Conservation (phyloP, 2,888 invertebrate genomes). For the Venustoraphidia nigricollis region DNA sequence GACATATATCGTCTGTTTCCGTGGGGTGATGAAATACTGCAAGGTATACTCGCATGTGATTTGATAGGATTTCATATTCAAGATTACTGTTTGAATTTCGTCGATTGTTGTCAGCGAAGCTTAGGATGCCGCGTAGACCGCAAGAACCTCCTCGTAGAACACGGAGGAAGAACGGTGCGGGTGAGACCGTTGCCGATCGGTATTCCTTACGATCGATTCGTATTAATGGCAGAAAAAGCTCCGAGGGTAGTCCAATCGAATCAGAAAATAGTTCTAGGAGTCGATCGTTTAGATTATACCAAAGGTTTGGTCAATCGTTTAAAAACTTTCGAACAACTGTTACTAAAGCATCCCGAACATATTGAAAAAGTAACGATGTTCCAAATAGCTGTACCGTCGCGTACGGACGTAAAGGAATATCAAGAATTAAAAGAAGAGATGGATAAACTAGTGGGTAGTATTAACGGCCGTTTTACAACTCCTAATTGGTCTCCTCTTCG, state of each 20-base stretch:
- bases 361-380: slow-evolving; percentile 68
- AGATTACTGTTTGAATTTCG: slow-evolving; percentile 81
- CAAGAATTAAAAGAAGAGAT: slow-evolving; percentile 81
- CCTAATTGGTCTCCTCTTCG: slow-evolving; percentile 86
- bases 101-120: slow-evolving; percentile 78
- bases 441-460: slow-evolving; percentile 75
- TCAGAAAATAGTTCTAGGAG: slow-evolving; percentile 72
- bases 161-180: slow-evolving; percentile 72
- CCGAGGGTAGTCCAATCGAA: slow-evolving; percentile 46
- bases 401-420: slow-evolving; percentile 82
- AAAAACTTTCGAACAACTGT: slow-evolving; percentile 65
- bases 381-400: slow-evolving; percentile 77
- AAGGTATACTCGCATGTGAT: slow-evolving; percentile 83
- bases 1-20: slow-evolving; percentile 82
- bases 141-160: slow-evolving; percentile 72
- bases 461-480: slow-evolving; percentile 79
- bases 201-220: slow-evolving; percentile 76
- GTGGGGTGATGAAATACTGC: slow-evolving; percentile 86
- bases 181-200: slow-evolving; percentile 78
- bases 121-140: slow-evolving; percentile 79
- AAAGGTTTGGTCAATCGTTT: slow-evolving; percentile 76
- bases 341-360: slow-evolving; percentile 75
- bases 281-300: slow-evolving; percentile 80
- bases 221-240: slow-evolving; percentile 58
- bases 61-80: slow-evolving; percentile 88